phyloP scores from a whole-genome alignment of 2,888 invertebrate genomes.

The Lacanobia wlatinum region DNA sequence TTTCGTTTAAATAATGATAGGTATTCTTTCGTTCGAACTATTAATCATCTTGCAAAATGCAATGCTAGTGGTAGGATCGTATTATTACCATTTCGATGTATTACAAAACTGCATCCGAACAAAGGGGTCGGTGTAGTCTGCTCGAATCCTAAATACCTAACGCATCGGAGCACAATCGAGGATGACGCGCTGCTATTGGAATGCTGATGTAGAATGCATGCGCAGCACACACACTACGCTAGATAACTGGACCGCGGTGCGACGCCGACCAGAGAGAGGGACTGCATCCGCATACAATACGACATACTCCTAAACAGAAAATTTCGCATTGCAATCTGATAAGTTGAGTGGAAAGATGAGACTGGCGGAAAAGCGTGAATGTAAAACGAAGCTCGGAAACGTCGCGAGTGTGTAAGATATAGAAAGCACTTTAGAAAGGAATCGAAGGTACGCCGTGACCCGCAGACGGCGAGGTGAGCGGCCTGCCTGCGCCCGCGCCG shows the following conservation, averaged over 20 bases:
- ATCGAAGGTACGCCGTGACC: constrained; percentile 88
- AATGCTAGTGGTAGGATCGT: constrained; percentile 62
- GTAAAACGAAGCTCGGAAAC: constrained; percentile 79
- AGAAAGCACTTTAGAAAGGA: constrained; percentile 91
- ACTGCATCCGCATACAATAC: constrained; percentile 73
- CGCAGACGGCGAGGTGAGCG: constrained; percentile 84
- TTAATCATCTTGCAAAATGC: constrained; percentile 74
- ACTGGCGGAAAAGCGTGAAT: constrained; percentile 79
- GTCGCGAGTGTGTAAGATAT: constrained; percentile 80
- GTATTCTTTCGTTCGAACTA: constrained; percentile 72
- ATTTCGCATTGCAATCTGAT: constrained; percentile 76
- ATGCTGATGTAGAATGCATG: constrained; percentile 86
- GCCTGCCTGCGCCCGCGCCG: constrained; percentile 79
- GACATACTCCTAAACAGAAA: constrained; percentile 65
- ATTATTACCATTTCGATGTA: constrained; percentile 66
- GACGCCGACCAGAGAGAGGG: constrained; percentile 70
- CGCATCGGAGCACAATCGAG: constrained; percentile 79
- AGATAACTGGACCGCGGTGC: constrained; percentile 77
- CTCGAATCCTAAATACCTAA: constrained; percentile 78
- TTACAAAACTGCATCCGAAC: constrained; percentile 73
- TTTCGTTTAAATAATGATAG: constrained; percentile 77
- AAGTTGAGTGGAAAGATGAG: constrained; percentile 74
- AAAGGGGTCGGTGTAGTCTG: constrained; percentile 74
- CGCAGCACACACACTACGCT: constrained; percentile 76
- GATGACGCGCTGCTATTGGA: constrained; percentile 85